Base-by-base conservation (phyloP, 2,888 invertebrate species). In the Trissolcus brochymenae region DNA sequence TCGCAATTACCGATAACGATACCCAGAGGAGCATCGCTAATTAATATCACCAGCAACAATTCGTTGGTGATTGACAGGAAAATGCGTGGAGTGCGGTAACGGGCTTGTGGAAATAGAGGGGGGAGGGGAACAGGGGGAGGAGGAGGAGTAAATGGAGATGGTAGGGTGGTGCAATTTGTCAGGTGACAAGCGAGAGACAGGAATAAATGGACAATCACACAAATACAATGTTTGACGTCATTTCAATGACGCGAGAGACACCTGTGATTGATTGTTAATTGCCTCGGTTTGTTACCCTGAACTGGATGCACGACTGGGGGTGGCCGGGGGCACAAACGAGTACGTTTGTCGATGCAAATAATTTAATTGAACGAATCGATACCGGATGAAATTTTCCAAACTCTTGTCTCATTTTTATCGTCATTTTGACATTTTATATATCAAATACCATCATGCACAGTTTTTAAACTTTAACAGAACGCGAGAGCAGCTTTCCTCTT, bases 151-250 rank as follows among this genome's bases (percentile, higher is more conserved):
- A 35, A 35, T 11, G 64, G 71, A 49, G 59, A 62, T 51, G 53
- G 75, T 55, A 67, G 79, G 70, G 78, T 64, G 74, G 73, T 78
- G 80, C 87, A 88, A 88, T 88, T 88, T 88, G 88, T 87, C 88
- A 86, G 88, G 86, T 87, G 87, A 87, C 87, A 87, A 85, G 83
- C 86, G 85, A 85, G 86, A 85, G 87, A 86, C 86, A 86, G 87
- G 86, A 88, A 89, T 88, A 89, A 89, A 88, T 88, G 89, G 88
- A 88, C 89, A 88, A 88, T 89, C 88, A 88, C 88, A 87, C 87
- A 87, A 88, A 87, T 87, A 87, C 88, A 88, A 88, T 87, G 87
- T 88, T 88, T 88, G 87, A 88, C 87, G 87, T 87, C 87, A 88
- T 87, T 88, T 88, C 88, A 88, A 88, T 88, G 88, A 87, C 86